These are phyloP conservation scores for Tipula confusa DNA, from an alignment of 2,888 invertebrate species.

Conservation along the genomic window DNA sequence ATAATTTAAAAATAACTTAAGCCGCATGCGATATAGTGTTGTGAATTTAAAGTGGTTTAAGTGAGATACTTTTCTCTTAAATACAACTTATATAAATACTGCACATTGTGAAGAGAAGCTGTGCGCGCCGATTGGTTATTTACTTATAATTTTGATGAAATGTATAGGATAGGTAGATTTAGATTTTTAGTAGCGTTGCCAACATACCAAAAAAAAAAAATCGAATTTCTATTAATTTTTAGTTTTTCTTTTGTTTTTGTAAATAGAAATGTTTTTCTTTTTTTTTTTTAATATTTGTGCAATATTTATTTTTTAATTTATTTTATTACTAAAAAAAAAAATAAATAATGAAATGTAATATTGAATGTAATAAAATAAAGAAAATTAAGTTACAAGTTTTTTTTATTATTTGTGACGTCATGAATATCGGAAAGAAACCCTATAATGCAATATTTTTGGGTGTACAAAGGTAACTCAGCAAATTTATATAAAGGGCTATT, in stretches of 20 bases:
- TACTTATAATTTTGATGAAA: neutral
- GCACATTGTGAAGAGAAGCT: neutral
- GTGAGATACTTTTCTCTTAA: no score
- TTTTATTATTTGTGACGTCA: neutral
- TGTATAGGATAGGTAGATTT: neutral
- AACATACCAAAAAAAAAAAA: neutral
- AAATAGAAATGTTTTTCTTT: neutral
- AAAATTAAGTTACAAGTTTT: neutral
- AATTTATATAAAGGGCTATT: no score
- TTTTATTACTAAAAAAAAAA: neutral
- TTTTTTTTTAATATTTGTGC: neutral
- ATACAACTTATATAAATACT: no score
- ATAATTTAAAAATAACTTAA: neutral
- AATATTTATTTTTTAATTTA: constrained; percentile 3
- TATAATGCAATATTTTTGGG: no score
- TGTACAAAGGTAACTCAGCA: no score
- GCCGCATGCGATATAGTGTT: neutral
- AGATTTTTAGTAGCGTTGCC: neutral
- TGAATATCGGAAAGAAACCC: no score
- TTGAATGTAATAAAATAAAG: constrained; percentile 7
- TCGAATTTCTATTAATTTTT: neutral
- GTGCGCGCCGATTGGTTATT: neutral
- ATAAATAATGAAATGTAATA: neutral
- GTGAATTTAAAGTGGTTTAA: neutral
- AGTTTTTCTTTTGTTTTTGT: constrained; percentile 13